Conservation (phyloP, 2,888 invertebrate genomes). For the Dysmachus trigonus region DNA sequence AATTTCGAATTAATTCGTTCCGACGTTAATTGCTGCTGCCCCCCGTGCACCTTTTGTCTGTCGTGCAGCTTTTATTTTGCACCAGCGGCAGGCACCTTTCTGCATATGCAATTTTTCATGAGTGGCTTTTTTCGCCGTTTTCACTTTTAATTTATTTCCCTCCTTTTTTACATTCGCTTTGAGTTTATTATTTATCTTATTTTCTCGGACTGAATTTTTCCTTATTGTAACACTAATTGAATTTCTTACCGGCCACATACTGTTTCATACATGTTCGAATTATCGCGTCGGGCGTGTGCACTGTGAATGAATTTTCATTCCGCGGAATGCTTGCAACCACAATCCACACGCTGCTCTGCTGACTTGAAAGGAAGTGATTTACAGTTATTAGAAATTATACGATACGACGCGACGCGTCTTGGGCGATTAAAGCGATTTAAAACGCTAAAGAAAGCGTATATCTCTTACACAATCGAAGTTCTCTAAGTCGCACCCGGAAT, state of each 20-base stretch:
- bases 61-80: background rate
- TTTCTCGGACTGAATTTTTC: background rate
- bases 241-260: background rate
- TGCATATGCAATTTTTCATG: background rate
- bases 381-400: background rate
- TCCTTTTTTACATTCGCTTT: background rate
- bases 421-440: background rate
- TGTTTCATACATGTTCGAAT: background rate
- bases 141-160: background rate
- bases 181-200: background rate
- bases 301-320: background rate
- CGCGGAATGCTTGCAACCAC: background rate
- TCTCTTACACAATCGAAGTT: background rate
- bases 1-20: slow-evolving; percentile 14
- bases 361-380: background rate
- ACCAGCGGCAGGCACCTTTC: background rate
- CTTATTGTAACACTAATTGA: background rate
- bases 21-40: background rate
- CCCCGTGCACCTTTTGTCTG: background rate
- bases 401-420: background rate
- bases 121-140: background rate
- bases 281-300: background rate
- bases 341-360: background rate
- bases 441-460: background rate
- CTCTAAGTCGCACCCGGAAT: background rate